Conservation (phyloP, 2,113 vertebrate genomes). For the Argyrosomus japonicus region DNA sequence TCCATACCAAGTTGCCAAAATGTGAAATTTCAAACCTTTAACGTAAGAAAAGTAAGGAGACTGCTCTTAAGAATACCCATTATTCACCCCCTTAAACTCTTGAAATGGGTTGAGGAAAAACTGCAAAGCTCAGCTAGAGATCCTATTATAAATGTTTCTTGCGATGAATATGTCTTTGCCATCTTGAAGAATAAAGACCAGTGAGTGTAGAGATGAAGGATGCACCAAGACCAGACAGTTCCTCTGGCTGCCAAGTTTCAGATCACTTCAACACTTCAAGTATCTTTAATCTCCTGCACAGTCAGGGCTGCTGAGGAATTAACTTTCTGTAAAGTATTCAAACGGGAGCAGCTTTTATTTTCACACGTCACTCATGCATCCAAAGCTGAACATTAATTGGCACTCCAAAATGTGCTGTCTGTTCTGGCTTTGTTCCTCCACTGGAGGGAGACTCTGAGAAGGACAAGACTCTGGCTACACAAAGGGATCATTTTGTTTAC, state of each 20-base stretch:
- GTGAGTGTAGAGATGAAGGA: slow-evolving; percentile 25
- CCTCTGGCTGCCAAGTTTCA: slow-evolving; percentile 33
- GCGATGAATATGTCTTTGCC: slow-evolving; percentile 3
- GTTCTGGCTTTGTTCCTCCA: slow-evolving; percentile 49
- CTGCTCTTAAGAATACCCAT: background rate
- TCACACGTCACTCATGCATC: background rate
- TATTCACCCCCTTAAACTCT: background rate
- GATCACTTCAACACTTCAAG: slow-evolving; percentile 13
- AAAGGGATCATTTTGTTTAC: slow-evolving; percentile 43
- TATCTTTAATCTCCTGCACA: slow-evolving; percentile 39
- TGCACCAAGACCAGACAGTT: slow-evolving; percentile 36
- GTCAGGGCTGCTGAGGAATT: slow-evolving; percentile 7
- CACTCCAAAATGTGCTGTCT: background rate
- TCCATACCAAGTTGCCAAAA: background rate
- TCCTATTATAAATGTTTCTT: slow-evolving; percentile 29
- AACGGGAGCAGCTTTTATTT: slow-evolving; percentile 1
- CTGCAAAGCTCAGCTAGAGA: slow-evolving; percentile 11
- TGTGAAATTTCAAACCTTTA: background rate
- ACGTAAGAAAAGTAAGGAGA: background rate
- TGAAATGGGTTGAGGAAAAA: background rate
- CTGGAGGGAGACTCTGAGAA: slow-evolving; percentile 63
- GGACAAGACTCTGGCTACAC: slow-evolving; percentile 16
- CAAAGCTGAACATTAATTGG: background rate
- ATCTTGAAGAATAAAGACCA: slow-evolving; percentile 40
- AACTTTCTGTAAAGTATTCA: slow-evolving; percentile 6